Base-by-base conservation (phyloP, 2,888 invertebrate species). In the Polylopha cassiicola region DNA sequence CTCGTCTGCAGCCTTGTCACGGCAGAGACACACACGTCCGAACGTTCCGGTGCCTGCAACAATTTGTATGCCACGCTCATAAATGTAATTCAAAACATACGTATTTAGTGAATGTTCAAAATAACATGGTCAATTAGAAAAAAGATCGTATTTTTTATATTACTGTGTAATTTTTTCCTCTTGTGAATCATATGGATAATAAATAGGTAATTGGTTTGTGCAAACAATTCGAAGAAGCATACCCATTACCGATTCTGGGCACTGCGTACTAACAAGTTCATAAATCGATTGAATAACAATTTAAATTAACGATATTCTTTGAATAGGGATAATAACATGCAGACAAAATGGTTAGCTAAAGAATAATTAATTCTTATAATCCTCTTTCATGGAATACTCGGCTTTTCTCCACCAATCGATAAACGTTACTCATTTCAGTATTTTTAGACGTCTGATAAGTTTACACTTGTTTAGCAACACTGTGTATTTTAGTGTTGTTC, bases 41-140 rank as follows among this genome's bases (percentile, higher is more conserved):
- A 99, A 99, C 22, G 98, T 98, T 32, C 98, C 99, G 17, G 98
- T 98, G 52, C 95, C 95, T 95, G 82, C 2, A 72, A 73, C 64
- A 73, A 71, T 39, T 22, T 16, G 34, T 43, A 43, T 26, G 39
- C n/a, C n/a, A n/a, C n/a, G n/a, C n/a, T n/a, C n/a, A n/a, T n/a
- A n/a, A n/a, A n/a, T n/a, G n/a, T n/a, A n/a, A n/a, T n/a, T n/a
- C n/a, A n/a, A n/a, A n/a, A n/a, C n/a, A n/a, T n/a, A n/a, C n/a
- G n/a, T n/a, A n/a, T n/a, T n/a, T n/a, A n/a, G n/a, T n/a, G n/a
- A n/a, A n/a, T n/a, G n/a, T n/a, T n/a, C n/a, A n/a, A n/a, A n/a
- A n/a, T n/a, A n/a, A n/a, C n/a, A n/a, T n/a, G n/a, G n/a, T n/a
- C n/a, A n/a, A n/a, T n/a, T n/a, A n/a, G n/a, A n/a, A n/a, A n/a